Percentiles rank a stretch among this genome's conserved stretches.
Evolutionary conservation across 2,113 vertebrate genomes (phyloP).

Genomic region (Tragelaphus scriptus): DNA sequence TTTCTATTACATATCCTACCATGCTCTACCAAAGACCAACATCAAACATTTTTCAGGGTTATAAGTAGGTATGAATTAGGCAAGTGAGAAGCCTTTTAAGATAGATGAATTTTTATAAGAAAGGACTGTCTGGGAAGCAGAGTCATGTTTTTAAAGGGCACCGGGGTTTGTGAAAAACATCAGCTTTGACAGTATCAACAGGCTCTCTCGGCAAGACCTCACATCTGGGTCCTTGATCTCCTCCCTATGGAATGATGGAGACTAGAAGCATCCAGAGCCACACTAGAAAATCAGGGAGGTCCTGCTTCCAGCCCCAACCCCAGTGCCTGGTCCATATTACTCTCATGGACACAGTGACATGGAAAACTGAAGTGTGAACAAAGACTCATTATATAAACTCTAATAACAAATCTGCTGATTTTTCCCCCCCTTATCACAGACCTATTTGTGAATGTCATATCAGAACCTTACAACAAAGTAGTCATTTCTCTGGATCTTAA

Average conservation of each 20-base stretch:
- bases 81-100: conserved; percentile 10
- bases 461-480: conserved; percentile 70
- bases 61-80: conserved; percentile 16
- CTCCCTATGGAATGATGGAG: neutral
- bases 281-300: neutral
- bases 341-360: neutral
- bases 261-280: neutral
- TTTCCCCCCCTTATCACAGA: conserved; percentile 27
- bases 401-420: neutral
- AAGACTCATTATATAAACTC: neutral
- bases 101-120: neutral
- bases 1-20: conserved; percentile 31
- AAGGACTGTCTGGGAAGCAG: neutral
- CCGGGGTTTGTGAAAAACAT: neutral
- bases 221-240: neutral
- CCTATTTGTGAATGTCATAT: conserved; percentile 46
- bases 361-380: neutral
- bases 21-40: neutral
- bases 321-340: fast-evolving
- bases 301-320: fast-evolving
- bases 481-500: conserved; percentile 68
- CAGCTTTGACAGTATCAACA: neutral
- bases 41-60: neutral
- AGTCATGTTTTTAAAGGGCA: neutral
- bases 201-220: neutral